These are phyloP conservation scores for Ormia ochracea DNA, from an alignment of 2,888 invertebrate species.

Conservation along the genomic window DNA sequence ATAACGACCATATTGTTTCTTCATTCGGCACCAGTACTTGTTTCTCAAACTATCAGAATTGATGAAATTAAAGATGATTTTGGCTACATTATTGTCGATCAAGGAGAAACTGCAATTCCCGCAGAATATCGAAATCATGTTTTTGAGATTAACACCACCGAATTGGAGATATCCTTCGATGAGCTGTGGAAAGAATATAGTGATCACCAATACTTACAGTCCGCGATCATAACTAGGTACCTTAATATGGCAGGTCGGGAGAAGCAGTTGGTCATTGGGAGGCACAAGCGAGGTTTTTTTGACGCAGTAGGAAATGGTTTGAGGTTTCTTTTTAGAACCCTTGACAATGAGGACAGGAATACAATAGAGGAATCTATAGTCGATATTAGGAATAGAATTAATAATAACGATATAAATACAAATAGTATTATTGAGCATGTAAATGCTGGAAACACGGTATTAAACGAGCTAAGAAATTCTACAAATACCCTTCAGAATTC, in stretches of 20 bases:
- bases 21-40: too few species aligned
- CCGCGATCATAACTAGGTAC: constrained; percentile 5
- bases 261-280: neutral
- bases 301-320: neutral
- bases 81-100: neutral
- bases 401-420: neutral
- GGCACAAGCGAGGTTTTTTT: neutral
- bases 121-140: neutral
- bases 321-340: neutral
- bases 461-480: too few species aligned
- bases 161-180: neutral
- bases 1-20: too few species aligned
- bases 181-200: neutral
- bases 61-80: neutral
- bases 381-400: constrained; percentile 8
- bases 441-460: too few species aligned
- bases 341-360: constrained; percentile 1
- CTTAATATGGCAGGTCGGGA: neutral
- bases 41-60: too few species aligned
- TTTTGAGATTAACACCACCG: neutral
- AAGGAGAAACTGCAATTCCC: neutral
- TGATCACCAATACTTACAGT: neutral
- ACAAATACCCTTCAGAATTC: constrained; percentile 4
- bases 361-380: constrained; percentile 5
- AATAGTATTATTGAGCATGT: constrained; percentile 7